phyloP scores from a whole-genome alignment of 2,113 vertebrate genomes.

The Illadopsis cleaveri region DNA sequence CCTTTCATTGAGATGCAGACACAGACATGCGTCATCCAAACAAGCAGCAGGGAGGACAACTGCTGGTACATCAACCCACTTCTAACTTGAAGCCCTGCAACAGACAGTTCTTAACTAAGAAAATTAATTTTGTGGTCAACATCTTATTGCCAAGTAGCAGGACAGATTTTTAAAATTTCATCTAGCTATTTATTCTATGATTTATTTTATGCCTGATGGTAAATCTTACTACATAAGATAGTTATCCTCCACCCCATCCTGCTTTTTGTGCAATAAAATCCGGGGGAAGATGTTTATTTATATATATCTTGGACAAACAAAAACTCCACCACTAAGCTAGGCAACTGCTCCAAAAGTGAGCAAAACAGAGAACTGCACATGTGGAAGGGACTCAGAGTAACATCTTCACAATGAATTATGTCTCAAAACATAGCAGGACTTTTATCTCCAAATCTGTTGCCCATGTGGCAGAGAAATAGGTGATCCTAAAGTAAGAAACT shows the following conservation, averaged over 20 bases:
- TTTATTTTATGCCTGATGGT: background rate
- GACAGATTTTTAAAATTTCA: background rate
- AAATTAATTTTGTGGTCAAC: background rate
- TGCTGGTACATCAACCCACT: background rate
- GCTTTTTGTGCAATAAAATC: background rate
- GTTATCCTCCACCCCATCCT: background rate
- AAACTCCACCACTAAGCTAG: background rate
- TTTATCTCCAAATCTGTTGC: background rate
- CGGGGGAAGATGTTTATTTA: background rate
- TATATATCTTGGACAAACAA: background rate
- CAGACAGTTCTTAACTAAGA: background rate
- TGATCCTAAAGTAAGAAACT: background rate
- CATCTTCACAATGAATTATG: background rate
- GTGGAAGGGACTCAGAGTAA: background rate
- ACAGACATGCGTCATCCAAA: slow-evolving; percentile 1
- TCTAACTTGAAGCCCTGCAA: background rate
- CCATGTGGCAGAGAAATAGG: background rate
- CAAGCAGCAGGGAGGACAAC: background rate
- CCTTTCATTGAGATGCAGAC: background rate
- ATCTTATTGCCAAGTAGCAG: background rate
- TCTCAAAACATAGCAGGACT: background rate
- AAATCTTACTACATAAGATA: background rate
- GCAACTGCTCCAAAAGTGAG: background rate
- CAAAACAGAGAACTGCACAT: background rate
- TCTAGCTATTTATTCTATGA: background rate